Evolutionary conservation across 2,113 vertebrate species (phyloP), one percentile per base, ranked within the genome.

Genomic region (Hipposideros armiger): DNA sequence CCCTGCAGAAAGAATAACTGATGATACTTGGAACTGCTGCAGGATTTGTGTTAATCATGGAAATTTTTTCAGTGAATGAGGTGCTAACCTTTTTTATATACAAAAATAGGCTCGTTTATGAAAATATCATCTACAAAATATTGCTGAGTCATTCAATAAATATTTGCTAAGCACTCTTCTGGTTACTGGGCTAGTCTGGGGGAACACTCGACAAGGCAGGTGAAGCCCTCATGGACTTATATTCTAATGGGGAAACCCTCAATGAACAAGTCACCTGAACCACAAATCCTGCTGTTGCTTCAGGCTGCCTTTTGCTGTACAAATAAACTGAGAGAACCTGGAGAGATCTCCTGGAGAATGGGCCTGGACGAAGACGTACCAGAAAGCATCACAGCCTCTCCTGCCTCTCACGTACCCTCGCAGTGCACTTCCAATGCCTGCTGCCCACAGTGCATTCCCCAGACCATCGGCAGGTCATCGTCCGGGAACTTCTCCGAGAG

Each of bases 351-450:
- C 32, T 8, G 56, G 42, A 87, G 19, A 54, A 52, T 8, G 10
- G 24, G 47, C n/a, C 4, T 3, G 42, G 19, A 40, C 24, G 5
- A 28, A 28, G 50, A 9, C 2, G 28, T 16, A 36, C 64, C 28
- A 32, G 40, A 32, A 5, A 5, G 20, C 3, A 19, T 4, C 13
- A 9, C 1, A 11, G 5, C 4, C 4, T 3, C 8, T 67, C 26
- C 30, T 0, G 0, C 13, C 10, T 78, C 28, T n/a, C 69, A 26
- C 7, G 2, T 36, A 11, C 3, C 60, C 47, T 45, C 10, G 11
- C 32, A 1, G 0, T 1, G 15, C 22, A 1, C 66, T n/a, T 10
- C 15, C 17, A 24, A 11, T 1, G 30, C 47, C 16, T n/a, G 56
- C 32, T 24, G 30, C n/a, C 40, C 47, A 50, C 47, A 50, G 47